Base-by-base conservation (phyloP, 2,113 vertebrate genomes). In the Calidris pugnax region DNA sequence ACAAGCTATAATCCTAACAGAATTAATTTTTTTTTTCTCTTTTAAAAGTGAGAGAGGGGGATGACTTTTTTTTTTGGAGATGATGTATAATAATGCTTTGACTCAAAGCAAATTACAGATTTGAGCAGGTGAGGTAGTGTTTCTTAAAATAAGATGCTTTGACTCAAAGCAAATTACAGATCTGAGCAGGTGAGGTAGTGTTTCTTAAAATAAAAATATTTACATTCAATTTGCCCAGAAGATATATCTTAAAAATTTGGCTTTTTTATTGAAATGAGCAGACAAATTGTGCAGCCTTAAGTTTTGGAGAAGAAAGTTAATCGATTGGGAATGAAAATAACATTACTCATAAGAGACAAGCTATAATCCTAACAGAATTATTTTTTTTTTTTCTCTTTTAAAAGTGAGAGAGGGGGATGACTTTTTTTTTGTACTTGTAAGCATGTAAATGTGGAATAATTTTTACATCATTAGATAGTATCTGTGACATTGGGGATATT, bases 161-260 rank as follows among this genome's bases (percentile, higher is more conserved):
- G 9, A 50, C 41, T 62, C 21, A 71, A 78, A 81, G 59, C 74
- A 85, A 87, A 71, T 77, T 77, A n/a, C 15, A 48, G 64, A 59
- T 71, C 24, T 47, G 71, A 67, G 55, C 66, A 85, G 43, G 60
- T 53, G 47, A 37, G 22, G 14, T 48, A 35, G n/a, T 74, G 11
- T 63, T 87, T 62, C 50, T 93, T 91, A 78, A 89, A 89, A 76
- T 45, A 92, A 89, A 79, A 86, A 37, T 66, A 51, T 26, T 94
- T 82, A 20, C 20, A 14, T 81, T 64, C 15, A 33, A 0, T 89
- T 78, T 87, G 20, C 32, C 59, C 51, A 67, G 60, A 77, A 87
- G 69, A 45, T 4, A 13, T 62, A 27, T 56, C 77, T 37, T 5
- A 47, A 48, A 66, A 57, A 18, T 4, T 21, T 57, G 30, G 0